Base-by-base conservation (phyloP, 1,140 invertebrate species). In the Heliconius himera region DNA sequence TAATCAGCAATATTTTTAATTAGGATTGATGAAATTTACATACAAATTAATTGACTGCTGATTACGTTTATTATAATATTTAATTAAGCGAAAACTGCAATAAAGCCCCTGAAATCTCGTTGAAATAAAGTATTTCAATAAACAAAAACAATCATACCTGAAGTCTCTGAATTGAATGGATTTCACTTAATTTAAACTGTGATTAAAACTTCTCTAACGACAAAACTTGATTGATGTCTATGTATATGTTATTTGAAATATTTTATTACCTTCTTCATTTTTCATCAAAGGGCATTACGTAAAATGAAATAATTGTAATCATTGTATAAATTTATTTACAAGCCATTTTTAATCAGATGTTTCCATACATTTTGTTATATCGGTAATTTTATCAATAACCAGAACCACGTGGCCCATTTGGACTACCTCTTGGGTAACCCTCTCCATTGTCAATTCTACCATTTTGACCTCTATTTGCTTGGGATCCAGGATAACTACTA, bases 341-440 rank as follows among this genome's bases (percentile, higher is more conserved):
- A 80, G 66, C 13, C 49, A 60, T 80, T 51, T 9, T 51, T 70
- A 74, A 49, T 54, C 36, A 54, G 1, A n/a, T 13, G 9, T 60
- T 3, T 73, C 33, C 11, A 56, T 29, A 51, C 18, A 70, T 33
- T 51, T 51, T 9, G 11, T 36, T 38, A 11, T 54, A 1, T 75
- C 13, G 33, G 41, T 36, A 29, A 11, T 60, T 49, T 33, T 8
- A 70, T 90, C 82, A 95, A 79, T 91, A 94, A 80, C 94, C 94
- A n/a, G 92, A 91, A 18, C 94, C 93, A 77, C 91, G 85, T 2
- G 85, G 89, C 22, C 93, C 93, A 54, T 85, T 88, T 1, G 94
- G 94, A 60, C 90, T 90, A 54, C 93, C 94, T 29, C 90, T 91
- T 1, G 93, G 93, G 73, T 94, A 94, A 2, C 93, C 93, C 70